Evolutionary conservation across 1,140 invertebrate species (phyloP).

Genomic region (Drosophila arizonae): DNA sequence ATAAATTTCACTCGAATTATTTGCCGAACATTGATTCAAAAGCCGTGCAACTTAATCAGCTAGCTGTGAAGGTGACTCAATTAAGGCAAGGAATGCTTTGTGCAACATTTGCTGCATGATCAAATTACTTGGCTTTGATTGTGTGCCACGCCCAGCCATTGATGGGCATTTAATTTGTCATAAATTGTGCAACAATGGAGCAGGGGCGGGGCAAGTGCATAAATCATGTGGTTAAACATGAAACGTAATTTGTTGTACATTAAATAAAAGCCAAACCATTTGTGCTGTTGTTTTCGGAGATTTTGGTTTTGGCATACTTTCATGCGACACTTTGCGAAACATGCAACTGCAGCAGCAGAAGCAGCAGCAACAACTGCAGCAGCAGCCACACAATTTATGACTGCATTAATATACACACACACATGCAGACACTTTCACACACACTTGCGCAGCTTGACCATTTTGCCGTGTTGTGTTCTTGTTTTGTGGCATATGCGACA

Average conservation of each 20-base stretch:
- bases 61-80: background rate
- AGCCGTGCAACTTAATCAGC: too few relatives aligned
- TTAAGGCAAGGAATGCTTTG: background rate
- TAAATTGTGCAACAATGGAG: conserved; percentile 66
- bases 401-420: conserved; percentile 58
- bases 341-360: conserved; percentile 52
- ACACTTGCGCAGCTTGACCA: conserved; percentile 20
- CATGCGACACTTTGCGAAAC: conserved; percentile 44
- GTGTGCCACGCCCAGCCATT: conserved; percentile 26
- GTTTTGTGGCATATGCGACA: conserved; percentile 69
- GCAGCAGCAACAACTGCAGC: conserved; percentile 43
- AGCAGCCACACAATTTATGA: conserved; percentile 73
- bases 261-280: conserved; percentile 73
- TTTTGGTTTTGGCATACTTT: conserved; percentile 52
- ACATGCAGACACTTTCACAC: conserved; percentile 6
- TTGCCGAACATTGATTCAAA: too few relatives aligned
- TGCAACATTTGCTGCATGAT: background rate
- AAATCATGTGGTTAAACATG: conserved; percentile 77
- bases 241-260: conserved; percentile 77
- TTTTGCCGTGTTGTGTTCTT: conserved; percentile 47
- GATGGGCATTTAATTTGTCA: conserved; percentile 69
- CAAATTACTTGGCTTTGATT: background rate
- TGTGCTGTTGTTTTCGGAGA: conserved; percentile 45
- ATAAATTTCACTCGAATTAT: too few relatives aligned
- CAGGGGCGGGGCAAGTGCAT: conserved; percentile 52